phyloP scores from a whole-genome alignment of 2,113 vertebrate species.

The Struthio camelus region DNA sequence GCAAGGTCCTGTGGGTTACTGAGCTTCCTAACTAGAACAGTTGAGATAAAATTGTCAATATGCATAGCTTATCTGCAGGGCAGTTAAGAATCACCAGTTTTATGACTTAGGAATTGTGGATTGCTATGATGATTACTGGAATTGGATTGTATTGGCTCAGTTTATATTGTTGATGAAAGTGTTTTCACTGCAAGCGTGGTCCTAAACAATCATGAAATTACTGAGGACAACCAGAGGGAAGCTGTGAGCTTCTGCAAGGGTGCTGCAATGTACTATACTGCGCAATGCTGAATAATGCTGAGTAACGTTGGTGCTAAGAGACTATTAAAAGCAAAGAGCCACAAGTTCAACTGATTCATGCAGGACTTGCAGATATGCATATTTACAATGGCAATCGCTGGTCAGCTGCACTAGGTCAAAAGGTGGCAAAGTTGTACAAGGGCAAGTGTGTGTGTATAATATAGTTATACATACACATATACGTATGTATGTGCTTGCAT shows the following conservation, averaged over 20 bases:
- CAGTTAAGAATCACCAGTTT: neutral
- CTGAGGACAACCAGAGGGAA: neutral
- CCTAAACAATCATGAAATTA: neutral
- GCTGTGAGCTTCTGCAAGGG: neutral
- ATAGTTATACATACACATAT: neutral
- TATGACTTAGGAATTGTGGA: neutral
- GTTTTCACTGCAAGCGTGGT: rapidly evolving
- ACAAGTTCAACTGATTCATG: neutral
- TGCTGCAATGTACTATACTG: neutral
- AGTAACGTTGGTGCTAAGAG: rapidly evolving
- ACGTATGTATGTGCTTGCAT: neutral
- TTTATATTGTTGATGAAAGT: neutral
- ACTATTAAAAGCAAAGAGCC: neutral
- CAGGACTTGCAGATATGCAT: neutral
- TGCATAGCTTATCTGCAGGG: neutral
- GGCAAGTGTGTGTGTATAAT: neutral
- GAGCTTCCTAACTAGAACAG: neutral
- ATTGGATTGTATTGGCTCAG: neutral
- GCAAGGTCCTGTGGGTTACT: neutral
- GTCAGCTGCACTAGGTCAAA: neutral
- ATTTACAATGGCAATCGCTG: neutral
- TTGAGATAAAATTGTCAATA: neutral
- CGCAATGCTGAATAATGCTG: rapidly evolving
- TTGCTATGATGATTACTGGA: neutral
- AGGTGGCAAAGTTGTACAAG: neutral